These are phyloP conservation scores for Halichoerus grypus DNA, from an alignment of 2,113 vertebrate species.

Conservation along the genomic window DNA sequence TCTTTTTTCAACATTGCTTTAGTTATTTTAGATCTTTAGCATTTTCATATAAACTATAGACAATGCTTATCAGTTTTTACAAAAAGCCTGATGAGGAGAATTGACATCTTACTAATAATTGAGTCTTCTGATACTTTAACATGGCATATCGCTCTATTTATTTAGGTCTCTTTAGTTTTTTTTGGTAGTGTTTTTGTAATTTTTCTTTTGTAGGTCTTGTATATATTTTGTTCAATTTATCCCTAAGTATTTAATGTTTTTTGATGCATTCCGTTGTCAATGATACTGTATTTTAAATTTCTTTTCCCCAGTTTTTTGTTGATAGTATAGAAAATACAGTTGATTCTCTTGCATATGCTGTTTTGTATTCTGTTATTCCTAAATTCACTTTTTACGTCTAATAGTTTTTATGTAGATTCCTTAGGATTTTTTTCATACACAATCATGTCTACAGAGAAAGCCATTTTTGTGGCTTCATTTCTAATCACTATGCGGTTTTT, in stretches of 20 bases:
- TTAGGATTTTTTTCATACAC: background rate
- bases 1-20: background rate
- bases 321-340: background rate
- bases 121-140: background rate
- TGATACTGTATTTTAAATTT: background rate
- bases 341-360: background rate
- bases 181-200: background rate
- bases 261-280: background rate
- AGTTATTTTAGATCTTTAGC: background rate
- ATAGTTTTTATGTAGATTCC: background rate
- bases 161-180: background rate
- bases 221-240: background rate
- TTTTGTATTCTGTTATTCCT: background rate
- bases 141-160: background rate
- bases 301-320: background rate
- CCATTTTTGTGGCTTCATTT: background rate
- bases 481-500: background rate
- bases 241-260: background rate
- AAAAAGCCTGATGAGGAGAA: background rate
- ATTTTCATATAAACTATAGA: background rate
- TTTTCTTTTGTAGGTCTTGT: background rate
- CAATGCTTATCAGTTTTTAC: background rate
- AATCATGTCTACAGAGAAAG: background rate
- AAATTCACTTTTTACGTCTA: background rate
- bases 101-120: background rate